These are phyloP conservation scores for Coregonus ussuriensis DNA, from an alignment of 2,797 vertebrate species.

Conservation along the genomic window DNA sequence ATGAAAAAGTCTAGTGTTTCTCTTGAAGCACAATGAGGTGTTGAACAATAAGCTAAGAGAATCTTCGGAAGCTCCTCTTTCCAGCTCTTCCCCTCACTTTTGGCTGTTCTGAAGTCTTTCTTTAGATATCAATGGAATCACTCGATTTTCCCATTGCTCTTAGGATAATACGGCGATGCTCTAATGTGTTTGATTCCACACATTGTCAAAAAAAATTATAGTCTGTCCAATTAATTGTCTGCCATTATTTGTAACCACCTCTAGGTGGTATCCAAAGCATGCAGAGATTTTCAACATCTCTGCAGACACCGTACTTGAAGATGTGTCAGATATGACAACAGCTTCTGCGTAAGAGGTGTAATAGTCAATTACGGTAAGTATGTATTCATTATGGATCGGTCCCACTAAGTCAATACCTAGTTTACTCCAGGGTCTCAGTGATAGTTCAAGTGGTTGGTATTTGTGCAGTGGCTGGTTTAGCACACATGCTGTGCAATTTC, in stretches of 20 bases:
- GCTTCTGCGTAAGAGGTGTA: slow-evolving; percentile 6
- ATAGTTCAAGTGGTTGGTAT: slow-evolving; percentile 28
- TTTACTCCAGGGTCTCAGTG: slow-evolving; percentile 12
- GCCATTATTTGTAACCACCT: slow-evolving; percentile 13
- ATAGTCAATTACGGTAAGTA: background rate
- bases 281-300: slow-evolving; percentile 21
- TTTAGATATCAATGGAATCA: slow-evolving; percentile 23
- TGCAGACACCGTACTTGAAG: slow-evolving; percentile 7
- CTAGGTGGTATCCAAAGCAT: slow-evolving; percentile 16
- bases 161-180: slow-evolving; percentile 20
- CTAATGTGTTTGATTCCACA: slow-evolving; percentile 31
- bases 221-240: background rate
- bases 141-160: slow-evolving; percentile 21
- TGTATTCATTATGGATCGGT: background rate
- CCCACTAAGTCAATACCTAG: slow-evolving; percentile 17
- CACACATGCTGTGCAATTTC: slow-evolving; percentile 29
- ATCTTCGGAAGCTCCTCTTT: background rate
- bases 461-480: slow-evolving; percentile 30
- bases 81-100: slow-evolving; percentile 13
- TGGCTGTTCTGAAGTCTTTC: slow-evolving; percentile 10
- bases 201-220: slow-evolving; percentile 7
- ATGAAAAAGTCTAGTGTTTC: background rate
- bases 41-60: background rate
- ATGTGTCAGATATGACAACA: slow-evolving; percentile 20
- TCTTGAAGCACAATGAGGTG: slow-evolving; percentile 16